These are phyloP conservation scores for Thera obeliscata DNA, from an alignment of 2,888 invertebrate species.

Conservation along the genomic window DNA sequence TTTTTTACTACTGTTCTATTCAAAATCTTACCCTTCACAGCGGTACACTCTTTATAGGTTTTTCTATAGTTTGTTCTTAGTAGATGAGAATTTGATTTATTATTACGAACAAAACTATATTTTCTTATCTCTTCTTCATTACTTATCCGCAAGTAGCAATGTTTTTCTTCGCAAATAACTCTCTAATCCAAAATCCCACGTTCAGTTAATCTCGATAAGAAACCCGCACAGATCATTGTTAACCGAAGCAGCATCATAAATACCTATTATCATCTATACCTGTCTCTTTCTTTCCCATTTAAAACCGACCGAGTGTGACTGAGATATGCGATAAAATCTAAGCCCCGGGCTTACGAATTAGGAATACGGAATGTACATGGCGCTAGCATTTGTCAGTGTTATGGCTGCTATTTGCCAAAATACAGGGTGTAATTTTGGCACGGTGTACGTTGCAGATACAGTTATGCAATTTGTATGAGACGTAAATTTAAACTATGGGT, in stretches of 20 bases:
- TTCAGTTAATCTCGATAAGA: conserved; percentile 26
- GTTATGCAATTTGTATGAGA: conserved; percentile 24
- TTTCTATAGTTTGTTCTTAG: background rate
- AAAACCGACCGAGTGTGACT: conserved; percentile 7
- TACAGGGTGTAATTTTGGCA: conserved; percentile 27
- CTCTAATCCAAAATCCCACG: conserved; percentile 1
- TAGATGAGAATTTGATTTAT: background rate
- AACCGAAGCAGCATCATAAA: conserved; percentile 31
- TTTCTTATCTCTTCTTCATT: background rate
- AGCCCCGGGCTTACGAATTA: conserved; percentile 33
- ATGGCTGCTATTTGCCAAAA: conserved; percentile 40
- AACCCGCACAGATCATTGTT: conserved; percentile 35
- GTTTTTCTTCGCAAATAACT: conserved; percentile 8
- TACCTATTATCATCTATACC: conserved; percentile 35
- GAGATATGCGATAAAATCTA: conserved; percentile 29
- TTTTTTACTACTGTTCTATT: no score
- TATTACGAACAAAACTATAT: background rate
- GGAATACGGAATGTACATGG: conserved; percentile 36
- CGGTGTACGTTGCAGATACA: conserved; percentile 14
- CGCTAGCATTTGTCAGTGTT: conserved; percentile 41
- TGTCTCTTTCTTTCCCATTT: conserved; percentile 17
- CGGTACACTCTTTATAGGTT: no score
- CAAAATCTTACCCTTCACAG: no score
- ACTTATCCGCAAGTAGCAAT: conserved; percentile 1
- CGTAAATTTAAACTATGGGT: conserved; percentile 15